Conservation (phyloP, 2,113 vertebrate genomes). For the Ochotona curzoniae region DNA sequence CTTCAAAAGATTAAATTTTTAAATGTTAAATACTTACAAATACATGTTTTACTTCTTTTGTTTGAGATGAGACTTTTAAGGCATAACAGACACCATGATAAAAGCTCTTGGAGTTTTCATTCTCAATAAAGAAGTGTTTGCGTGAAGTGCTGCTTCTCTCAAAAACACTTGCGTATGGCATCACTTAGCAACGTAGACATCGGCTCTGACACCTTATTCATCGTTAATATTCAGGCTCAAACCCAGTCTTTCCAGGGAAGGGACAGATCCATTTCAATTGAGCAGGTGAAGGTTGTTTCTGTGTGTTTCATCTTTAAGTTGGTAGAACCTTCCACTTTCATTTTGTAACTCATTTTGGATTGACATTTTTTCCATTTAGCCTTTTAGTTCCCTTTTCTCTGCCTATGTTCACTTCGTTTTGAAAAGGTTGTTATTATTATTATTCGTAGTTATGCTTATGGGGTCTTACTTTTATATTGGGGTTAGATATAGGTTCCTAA, state of each 20-base stretch:
- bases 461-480: not conserved
- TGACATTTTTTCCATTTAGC: not conserved
- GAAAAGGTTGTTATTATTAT: not conserved
- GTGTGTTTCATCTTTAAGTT: not conserved
- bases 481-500: not conserved
- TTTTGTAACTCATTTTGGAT: not conserved
- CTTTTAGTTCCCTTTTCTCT: not conserved
- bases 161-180: slow-evolving; percentile 18
- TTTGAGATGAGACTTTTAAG: slow-evolving; percentile 66
- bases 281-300: slow-evolving; percentile 49
- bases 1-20: slow-evolving; percentile 39
- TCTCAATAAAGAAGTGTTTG: slow-evolving; percentile 49
- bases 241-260: slow-evolving; percentile 46
- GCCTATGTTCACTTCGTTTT: not conserved
- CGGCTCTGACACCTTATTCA: slow-evolving; percentile 64
- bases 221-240: slow-evolving; percentile 65
- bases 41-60: slow-evolving; percentile 55
- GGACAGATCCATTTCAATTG: slow-evolving; percentile 47
- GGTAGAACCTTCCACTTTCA: not conserved
- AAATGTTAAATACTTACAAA: slow-evolving; percentile 67
- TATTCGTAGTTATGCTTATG: not conserved
- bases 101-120: slow-evolving; percentile 5
- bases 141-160: not conserved
- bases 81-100: slow-evolving; percentile 55
- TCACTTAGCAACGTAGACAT: slow-evolving; percentile 70